Percentiles rank a stretch among this genome's conserved stretches.
Evolutionary conservation across 1,140 invertebrate genomes (phyloP).

Genomic region (Caenorhabditis latens): DNA sequence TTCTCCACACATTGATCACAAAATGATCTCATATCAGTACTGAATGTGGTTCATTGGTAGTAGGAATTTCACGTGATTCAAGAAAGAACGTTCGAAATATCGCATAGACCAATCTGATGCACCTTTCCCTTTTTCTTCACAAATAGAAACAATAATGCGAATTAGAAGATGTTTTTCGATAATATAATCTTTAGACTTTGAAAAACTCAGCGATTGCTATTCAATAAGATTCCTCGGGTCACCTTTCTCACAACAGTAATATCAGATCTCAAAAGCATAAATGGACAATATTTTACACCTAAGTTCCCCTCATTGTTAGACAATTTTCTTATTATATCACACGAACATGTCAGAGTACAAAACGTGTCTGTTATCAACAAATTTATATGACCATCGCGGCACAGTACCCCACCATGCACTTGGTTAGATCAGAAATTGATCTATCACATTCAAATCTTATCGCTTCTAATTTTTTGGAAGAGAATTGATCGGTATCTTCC

Average conservation of each 20-base stretch:
- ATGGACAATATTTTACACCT: too few species aligned
- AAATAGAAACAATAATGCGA: not conserved
- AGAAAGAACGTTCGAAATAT: not conserved
- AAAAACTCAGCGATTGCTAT: too few species aligned
- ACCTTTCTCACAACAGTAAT: too few species aligned
- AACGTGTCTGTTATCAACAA: slow-evolving; percentile 38
- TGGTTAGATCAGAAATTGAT: slow-evolving; percentile 39
- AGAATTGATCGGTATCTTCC: not conserved
- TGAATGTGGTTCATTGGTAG: not conserved
- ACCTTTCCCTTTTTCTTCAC: not conserved
- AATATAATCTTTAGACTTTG: too few species aligned
- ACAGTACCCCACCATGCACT: not conserved
- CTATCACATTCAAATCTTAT: slow-evolving; percentile 32
- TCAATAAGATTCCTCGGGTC: too few species aligned
- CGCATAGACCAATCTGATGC: not conserved
- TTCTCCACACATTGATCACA: not conserved
- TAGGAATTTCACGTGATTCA: slow-evolving; percentile 18
- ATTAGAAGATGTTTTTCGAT: too few species aligned
- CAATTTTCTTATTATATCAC: not conserved
- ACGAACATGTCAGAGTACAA: not conserved
- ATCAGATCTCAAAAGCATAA: too few species aligned
- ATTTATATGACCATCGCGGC: not conserved
- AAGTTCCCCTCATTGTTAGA: too few species aligned
- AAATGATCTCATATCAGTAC: slow-evolving; percentile 37
- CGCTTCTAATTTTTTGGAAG: not conserved